Percentiles rank a stretch among this genome's conserved stretches.
phyloP scores from a whole-genome alignment of 1,140 invertebrate species.

The Grapholita molesta region DNA sequence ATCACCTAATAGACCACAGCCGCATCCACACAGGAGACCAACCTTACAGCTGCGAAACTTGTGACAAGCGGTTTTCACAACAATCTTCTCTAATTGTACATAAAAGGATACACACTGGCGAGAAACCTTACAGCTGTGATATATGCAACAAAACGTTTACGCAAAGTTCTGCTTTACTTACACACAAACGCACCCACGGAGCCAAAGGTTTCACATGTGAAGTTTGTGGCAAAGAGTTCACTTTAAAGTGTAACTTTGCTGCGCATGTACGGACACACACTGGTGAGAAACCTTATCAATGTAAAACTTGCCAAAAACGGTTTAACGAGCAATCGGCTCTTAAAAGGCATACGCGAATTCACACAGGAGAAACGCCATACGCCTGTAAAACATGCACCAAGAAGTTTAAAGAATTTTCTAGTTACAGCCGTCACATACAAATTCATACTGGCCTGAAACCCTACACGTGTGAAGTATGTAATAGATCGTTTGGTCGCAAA shows the following conservation, averaged over 20 bases:
- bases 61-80: background rate
- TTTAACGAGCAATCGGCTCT: background rate
- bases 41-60: background rate
- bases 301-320: background rate
- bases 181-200: background rate
- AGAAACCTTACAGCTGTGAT: background rate
- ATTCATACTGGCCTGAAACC: background rate
- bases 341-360: background rate
- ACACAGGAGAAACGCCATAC: background rate
- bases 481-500: background rate
- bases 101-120: background rate
- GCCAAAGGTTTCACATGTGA: background rate
- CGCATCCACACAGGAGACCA: background rate
- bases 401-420: background rate
- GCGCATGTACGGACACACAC: background rate
- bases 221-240: background rate
- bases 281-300: background rate
- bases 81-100: background rate
- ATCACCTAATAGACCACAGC: background rate
- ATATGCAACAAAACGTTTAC: background rate
- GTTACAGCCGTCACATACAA: background rate
- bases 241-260: background rate
- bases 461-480: background rate
- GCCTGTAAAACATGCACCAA: background rate
- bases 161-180: background rate